Evolutionary conservation across 2,113 vertebrate genomes (phyloP), one percentile per base, ranked within the genome.

Genomic region (Chaetops frenatus): DNA sequence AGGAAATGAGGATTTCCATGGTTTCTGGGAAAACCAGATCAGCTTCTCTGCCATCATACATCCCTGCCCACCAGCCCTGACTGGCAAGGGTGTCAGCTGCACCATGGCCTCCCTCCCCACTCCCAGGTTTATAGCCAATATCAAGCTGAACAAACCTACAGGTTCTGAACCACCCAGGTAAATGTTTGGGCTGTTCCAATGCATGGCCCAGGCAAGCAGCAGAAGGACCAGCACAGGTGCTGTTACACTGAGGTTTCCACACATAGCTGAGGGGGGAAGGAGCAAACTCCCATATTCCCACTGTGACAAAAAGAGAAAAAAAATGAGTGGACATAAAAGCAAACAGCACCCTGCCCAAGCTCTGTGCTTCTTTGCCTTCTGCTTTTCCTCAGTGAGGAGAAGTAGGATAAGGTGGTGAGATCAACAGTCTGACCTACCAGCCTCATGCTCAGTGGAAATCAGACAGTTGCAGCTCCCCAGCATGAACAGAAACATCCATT

Each of bases 11-110:
- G 24, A 18, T 73, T 82, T 91, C 21, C 35, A 25, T 57, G 38
- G 24, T 58, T 40, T 64, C 69, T 50, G 53, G 33, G 35, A 70
- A 69, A 82, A 35, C 8, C 36, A 24, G 22, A 60, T 86, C 13
- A 57, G 15, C 42, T 90, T 57, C 45, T 80, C 29, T 80, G 54
- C 4, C 0, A 2, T 50, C 38, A 6, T 33, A 15, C 23, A 61
- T 7, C 22, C 10, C 45, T 83, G 33, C 38, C 25, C 40, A 72
- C 22, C 21, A 65, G 9, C 42, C 44, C n/a, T 0, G 0, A 21
- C 9, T 18, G 35, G 7, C 0, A 0, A 40, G 5, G 0, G 15
- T 60, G 44, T 42, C 73, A 70, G 42, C 28, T 66, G 80, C 12
- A 20, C 65, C 1, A 0, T 44, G 47, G 5, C 28, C 22, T 69